Base-by-base conservation (phyloP, 2,888 invertebrate species). In the Polymixis flavicincta region DNA sequence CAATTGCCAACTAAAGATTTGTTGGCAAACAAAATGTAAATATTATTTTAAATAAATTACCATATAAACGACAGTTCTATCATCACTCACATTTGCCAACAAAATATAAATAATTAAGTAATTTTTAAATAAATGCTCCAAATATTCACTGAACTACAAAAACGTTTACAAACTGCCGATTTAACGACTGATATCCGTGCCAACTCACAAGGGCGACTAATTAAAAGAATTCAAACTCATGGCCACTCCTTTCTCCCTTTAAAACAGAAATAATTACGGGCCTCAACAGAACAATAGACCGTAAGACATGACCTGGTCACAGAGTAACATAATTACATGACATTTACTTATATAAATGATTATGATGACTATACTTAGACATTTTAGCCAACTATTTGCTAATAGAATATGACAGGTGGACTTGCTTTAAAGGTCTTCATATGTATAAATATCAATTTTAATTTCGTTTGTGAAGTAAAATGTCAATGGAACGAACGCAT, bases 301-400 rank as follows among this genome's bases (percentile, higher is more conserved):
- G 71, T 80, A 73, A 71, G 37, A 63, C 25, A 63, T 82, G 70
- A 82, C 72, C 79, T 19, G 79, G 73, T 84, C 82, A 82, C 63
- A 71, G 55, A 4, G 7, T 45, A 13, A 55, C n/a, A 69, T 25
- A 52, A 76, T 79, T 73, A 71, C 68, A 7, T 67, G 17, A 65
- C 37, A 73, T 64, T 72, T 65, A 57, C 70, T 42, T 74, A 67
- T 22, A 54, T 81, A 79, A 74, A 66, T 17, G 14, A 32, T n/a
- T 72, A 73, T 66, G 45, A 45, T 11, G 13, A 19, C 14, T n/a
- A 19, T 32, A 59, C 3, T 61, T 42, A 45, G 25, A 19, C 2
- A 45, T 63, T 60, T 75, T 37, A 28, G 22, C 22, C 50, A 76
- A 14, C 1, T 13, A 71, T 64, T 81, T 32, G 63, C 48, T 81